A percentile compares a stretch with the other conserved stretches of the same genome.
Evolutionary conservation across 2,797 vertebrate genomes (phyloP).

Genomic region (Pterois miles): DNA sequence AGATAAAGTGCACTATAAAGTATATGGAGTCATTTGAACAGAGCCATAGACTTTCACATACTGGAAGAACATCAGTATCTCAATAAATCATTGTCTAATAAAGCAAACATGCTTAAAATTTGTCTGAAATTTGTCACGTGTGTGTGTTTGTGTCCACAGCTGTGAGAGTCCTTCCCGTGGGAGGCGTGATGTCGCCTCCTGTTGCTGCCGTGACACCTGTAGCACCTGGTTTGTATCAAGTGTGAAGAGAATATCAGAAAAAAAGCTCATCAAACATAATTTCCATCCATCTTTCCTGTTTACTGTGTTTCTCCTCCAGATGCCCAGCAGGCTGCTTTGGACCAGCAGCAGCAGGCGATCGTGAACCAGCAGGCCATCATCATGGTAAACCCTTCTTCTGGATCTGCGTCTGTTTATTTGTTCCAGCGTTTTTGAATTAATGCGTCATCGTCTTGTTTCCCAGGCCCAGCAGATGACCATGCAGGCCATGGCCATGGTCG

Average conservation of each 20-base stretch:
- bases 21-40: not conserved
- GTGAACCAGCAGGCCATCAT: constrained; percentile 85
- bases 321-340: constrained; percentile 75
- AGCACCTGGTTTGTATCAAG: constrained; percentile 68
- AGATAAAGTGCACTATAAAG: not conserved
- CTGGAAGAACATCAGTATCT: not conserved
- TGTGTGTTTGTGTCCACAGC: constrained; percentile 61
- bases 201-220: constrained; percentile 72
- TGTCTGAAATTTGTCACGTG: constrained; percentile 15
- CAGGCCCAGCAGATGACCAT: constrained; percentile 92
- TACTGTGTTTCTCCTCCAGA: constrained; percentile 72
- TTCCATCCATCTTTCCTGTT: constrained; percentile 26
- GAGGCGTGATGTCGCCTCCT: constrained; percentile 76
- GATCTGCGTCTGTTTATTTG: constrained; percentile 27
- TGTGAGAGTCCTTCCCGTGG: constrained; percentile 80
- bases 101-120: constrained; percentile 8
- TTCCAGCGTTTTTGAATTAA: constrained; percentile 7
- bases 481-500: constrained; percentile 85
- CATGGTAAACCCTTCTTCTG: constrained; percentile 79
- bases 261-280: constrained; percentile 14
- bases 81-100: not conserved
- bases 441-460: constrained; percentile 12
- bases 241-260: constrained; percentile 33
- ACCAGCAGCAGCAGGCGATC: constrained; percentile 82
- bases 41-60: not conserved